Evolutionary conservation across 2,797 vertebrate genomes (phyloP), one percentile per base, ranked within the genome.

Genomic region (Argentina silus): DNA sequence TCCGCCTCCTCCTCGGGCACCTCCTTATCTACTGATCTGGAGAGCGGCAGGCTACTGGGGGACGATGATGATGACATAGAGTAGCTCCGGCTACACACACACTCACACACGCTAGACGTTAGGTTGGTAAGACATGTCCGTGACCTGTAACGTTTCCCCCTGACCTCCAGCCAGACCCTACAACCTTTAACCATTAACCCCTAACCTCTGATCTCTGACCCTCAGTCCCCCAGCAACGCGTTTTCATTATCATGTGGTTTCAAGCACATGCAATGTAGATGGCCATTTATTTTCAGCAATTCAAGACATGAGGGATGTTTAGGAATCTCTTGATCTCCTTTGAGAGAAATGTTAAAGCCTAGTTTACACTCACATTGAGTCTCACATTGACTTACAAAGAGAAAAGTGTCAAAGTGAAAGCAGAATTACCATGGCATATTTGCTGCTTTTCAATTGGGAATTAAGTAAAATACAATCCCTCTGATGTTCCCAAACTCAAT

Each of bases 11-110:
- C 96, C 78, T 96, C 95, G 27, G 96, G 95, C 90, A 96, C 96
- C 80, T 97, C 96, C 82, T 93, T 97, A 89, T 97, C 96, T 78
- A 96, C 94, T 82, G 96, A 98, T 92, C 93, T 98, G 95, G 97
- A 97, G 93, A 96, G 96, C 91, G 96, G 97, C 90, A 95, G 96
- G 92, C 94, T 97, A 81, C 95, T 96, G 83, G 94, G 92, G 76
- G 95, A 97, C 86, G 96, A 98, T 27, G 51, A 97, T 85, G 96
- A 98, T 36, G 96, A 98, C 85, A 91, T 94, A 88, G 95, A 91
- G 85, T 95, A 95, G 71, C 95, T 83, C 0, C 43, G 82, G 84
- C 88, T 93, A 85, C 92, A 91, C 90, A 93, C 93, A 77, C 89
- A 91, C 87, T 72, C 83, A 91, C 85, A 92, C 90, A 79, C 86